These are phyloP conservation scores for Characodon lateralis DNA, from an alignment of 2,797 vertebrate species.

Conservation along the genomic window DNA sequence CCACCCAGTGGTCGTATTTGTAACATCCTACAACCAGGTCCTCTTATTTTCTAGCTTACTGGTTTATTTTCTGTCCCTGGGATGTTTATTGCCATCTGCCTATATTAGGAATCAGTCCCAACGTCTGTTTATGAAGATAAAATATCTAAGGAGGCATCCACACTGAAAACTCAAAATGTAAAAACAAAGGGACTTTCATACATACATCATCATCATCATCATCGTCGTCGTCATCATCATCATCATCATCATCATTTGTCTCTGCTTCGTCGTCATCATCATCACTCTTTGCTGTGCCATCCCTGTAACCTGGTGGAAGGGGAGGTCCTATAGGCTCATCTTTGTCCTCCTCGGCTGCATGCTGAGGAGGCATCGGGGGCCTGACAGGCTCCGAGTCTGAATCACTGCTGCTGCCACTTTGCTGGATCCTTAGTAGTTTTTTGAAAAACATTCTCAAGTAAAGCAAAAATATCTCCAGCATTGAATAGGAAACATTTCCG, in stretches of 20 bases:
- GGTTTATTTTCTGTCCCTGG: not conserved
- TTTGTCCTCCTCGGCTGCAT: constrained; percentile 51
- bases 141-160: not conserved
- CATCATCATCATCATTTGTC: constrained; percentile 74
- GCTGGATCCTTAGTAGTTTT: constrained; percentile 51
- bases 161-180: not conserved
- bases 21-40: not conserved
- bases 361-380: constrained; percentile 77
- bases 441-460: not conserved
- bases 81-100: not conserved
- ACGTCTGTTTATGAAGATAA: not conserved
- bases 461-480: not conserved
- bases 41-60: not conserved
- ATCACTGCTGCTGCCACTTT: constrained; percentile 58
- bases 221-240: constrained; percentile 67
- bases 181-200: constrained; percentile 13
- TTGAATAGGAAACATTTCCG: not conserved
- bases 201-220: constrained; percentile 78
- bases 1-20: constrained; percentile 68
- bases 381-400: constrained; percentile 81
- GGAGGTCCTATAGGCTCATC: constrained; percentile 83
- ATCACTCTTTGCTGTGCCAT: constrained; percentile 72
- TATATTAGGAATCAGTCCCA: not conserved
- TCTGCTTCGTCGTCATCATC: constrained; percentile 75
- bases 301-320: constrained; percentile 82